Conservation (phyloP, 2,797 vertebrate species). For the Zenarchopterus dispar region DNA sequence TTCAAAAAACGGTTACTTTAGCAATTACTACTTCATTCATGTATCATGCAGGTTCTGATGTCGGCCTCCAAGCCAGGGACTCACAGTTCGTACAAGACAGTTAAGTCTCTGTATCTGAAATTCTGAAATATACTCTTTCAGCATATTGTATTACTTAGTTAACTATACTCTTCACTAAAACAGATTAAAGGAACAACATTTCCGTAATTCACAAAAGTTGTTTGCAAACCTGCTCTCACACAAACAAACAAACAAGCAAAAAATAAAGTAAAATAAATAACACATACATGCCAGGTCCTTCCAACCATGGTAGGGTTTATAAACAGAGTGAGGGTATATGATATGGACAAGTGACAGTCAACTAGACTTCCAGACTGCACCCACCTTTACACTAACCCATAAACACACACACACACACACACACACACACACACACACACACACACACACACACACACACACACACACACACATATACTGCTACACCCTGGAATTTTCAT, state of each 20-base stretch:
- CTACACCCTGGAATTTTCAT: constrained; percentile 34
- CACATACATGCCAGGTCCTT: not conserved
- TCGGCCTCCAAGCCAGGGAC: not conserved
- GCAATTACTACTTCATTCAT: constrained; percentile 2
- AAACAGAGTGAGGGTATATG: constrained; percentile 1
- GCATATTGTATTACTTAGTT: too few species aligned
- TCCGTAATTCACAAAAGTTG: not conserved
- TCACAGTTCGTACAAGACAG: constrained; percentile 10
- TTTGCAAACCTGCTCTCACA: not conserved
- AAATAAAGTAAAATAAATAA: too few species aligned
- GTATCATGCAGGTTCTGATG: not conserved
- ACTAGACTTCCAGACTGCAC: constrained; percentile 11
- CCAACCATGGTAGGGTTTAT: not conserved
- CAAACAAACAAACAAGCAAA: constrained; percentile 15
- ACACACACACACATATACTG: constrained; percentile 6
- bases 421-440: too few species aligned
- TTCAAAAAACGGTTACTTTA: not conserved
- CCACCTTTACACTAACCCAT: constrained; percentile 28
- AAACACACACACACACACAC: not conserved
- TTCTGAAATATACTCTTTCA: too few species aligned
- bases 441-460: not conserved
- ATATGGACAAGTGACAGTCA: constrained; percentile 5
- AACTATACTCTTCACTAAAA: too few species aligned
- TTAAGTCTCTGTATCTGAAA: not conserved
- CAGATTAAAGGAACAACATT: not conserved